Percentiles rank a stretch among this genome's conserved stretches.
Evolutionary conservation across 53 echinoderm and acorn worm species (phyloP).

Genomic region (Holothuria scabra): DNA sequence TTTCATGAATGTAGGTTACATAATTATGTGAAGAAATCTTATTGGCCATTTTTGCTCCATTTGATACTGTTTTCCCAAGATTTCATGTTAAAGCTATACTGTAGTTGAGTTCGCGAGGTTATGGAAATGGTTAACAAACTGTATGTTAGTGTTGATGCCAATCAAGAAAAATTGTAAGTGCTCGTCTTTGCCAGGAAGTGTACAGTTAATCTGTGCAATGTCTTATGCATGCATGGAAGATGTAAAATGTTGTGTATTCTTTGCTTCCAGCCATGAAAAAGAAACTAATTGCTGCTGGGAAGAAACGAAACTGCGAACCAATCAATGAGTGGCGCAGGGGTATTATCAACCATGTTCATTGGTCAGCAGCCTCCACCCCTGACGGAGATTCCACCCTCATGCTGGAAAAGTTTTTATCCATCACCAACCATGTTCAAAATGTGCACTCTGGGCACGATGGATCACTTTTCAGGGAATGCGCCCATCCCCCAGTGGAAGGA

Average conservation of each 20-base stretch:
- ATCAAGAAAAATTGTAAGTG: no score
- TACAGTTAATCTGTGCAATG: no score
- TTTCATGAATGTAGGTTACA: no score
- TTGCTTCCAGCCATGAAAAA: conserved; percentile 49
- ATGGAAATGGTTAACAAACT: no score
- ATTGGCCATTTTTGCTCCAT: no score
- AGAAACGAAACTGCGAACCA: conserved; percentile 40
- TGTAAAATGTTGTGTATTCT: not conserved
- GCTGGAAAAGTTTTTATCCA: conserved; percentile 43
- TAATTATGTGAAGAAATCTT: no score
- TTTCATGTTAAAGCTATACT: no score
- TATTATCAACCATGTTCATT: conserved; percentile 52
- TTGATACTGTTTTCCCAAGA: no score
- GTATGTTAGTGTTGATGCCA: no score
- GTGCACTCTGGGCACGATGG: conserved; percentile 55
- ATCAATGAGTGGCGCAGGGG: conserved; percentile 49
- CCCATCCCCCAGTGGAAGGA: conserved; percentile 53
- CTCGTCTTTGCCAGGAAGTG: no score
- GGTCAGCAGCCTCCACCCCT: conserved; percentile 50
- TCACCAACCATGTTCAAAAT: conserved; percentile 48
- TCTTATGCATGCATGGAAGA: not conserved
- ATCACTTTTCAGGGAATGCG: conserved; percentile 47
- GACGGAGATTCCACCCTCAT: conserved; percentile 45
- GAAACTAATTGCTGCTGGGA: conserved; percentile 51
- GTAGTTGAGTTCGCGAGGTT: no score